A percentile compares a stretch with the other conserved stretches of the same genome.
Conservation (phyloP, 2,113 vertebrate species). For the Strix uralensis region DNA sequence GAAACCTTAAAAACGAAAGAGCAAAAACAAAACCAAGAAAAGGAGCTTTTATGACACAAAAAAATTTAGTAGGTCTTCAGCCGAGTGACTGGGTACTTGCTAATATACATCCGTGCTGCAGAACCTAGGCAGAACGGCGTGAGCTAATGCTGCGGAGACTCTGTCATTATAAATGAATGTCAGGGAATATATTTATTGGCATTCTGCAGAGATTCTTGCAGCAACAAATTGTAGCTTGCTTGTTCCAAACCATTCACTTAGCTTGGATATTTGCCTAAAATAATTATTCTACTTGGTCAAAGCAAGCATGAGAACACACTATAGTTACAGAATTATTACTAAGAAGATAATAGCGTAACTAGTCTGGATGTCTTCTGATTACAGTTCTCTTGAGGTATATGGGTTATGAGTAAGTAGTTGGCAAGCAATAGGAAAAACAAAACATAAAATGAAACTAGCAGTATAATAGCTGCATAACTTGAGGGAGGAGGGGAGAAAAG, state of each 20-base stretch:
- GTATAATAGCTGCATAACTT: background rate
- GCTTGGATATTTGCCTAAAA: conserved; percentile 57
- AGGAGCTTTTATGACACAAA: background rate
- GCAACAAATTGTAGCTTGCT: conserved; percentile 13
- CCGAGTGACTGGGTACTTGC: background rate
- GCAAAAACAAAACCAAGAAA: background rate
- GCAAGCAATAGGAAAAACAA: conserved; percentile 17
- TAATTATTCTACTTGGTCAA: conserved; percentile 16
- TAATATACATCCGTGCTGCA: background rate
- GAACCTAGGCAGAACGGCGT: background rate
- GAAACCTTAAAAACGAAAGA: background rate
- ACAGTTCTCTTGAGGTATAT: background rate
- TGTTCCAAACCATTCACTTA: conserved; percentile 51
- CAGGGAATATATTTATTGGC: background rate
- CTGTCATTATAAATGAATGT: background rate
- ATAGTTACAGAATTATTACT: conserved; percentile 20
- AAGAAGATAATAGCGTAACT: conserved; percentile 15
- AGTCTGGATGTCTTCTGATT: conserved; percentile 28
- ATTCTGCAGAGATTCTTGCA: conserved; percentile 24
- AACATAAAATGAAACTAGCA: conserved; percentile 18
- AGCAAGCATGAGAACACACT: conserved; percentile 20
- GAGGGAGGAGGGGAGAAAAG: background rate
- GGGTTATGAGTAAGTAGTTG: conserved; percentile 48
- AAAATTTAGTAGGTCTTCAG: background rate
- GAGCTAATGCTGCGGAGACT: background rate